Conservation (phyloP, 2,797 vertebrate genomes). For the Microctenopoma lineatum region DNA sequence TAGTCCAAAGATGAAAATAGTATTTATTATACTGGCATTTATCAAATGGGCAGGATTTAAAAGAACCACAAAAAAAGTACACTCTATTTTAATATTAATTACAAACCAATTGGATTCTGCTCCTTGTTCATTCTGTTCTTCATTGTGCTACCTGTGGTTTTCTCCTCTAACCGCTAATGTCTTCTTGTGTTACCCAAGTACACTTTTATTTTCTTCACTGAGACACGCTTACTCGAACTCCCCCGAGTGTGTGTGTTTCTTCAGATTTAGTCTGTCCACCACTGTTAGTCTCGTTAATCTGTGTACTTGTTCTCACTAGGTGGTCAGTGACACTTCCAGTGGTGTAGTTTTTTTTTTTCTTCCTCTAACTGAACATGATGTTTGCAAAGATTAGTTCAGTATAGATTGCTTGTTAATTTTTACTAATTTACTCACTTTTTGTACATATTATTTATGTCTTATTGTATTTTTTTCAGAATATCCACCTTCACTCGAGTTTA, state of each 20-base stretch:
- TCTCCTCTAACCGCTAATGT: background rate
- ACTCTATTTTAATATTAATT: background rate
- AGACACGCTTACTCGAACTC: background rate
- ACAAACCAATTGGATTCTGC: background rate
- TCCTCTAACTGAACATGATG: background rate
- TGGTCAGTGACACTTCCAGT: background rate
- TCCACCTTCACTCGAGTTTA: too few relatives aligned
- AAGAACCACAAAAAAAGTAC: too few relatives aligned
- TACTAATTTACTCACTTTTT: too few relatives aligned
- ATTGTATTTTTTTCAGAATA: background rate
- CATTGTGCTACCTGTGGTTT: too few relatives aligned
- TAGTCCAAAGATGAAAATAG: background rate
- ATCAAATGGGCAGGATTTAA: background rate
- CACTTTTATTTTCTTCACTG: background rate
- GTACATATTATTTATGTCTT: too few relatives aligned
- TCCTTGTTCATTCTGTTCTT: background rate
- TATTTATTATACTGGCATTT: background rate
- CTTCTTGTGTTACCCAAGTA: background rate
- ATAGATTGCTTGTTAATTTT: background rate
- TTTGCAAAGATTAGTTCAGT: too few relatives aligned
- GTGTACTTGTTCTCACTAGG: background rate
- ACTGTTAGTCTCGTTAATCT: background rate
- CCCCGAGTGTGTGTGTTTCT: background rate
- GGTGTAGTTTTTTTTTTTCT: too few relatives aligned
- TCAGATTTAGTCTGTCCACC: constrained; percentile 10